A percentile compares a stretch with the other conserved stretches of the same genome.
Conservation (phyloP, 2,888 invertebrate species). For the Drosophila rellima region DNA sequence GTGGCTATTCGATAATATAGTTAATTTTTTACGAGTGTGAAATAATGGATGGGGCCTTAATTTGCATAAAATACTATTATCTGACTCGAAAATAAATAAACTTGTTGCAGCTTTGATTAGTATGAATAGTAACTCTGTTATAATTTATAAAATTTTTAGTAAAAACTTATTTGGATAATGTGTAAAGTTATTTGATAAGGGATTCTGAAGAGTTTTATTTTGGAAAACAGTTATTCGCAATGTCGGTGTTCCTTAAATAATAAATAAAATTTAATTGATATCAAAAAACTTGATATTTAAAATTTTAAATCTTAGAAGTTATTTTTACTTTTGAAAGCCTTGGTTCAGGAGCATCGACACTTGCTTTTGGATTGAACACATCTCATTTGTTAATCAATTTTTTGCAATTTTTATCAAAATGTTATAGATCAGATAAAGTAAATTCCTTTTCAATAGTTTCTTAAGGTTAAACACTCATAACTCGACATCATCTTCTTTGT, state of each 20-base stretch:
- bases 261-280: too few species aligned
- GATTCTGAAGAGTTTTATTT: too few species aligned
- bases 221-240: too few species aligned
- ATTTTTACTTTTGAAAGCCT: too few species aligned
- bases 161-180: neutral
- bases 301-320: too few species aligned
- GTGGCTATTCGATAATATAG: conserved; percentile 67
- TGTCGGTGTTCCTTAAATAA: too few species aligned
- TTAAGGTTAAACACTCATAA: neutral
- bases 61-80: conserved; percentile 1
- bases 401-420: neutral
- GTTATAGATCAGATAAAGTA: neutral
- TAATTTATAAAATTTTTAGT: neutral
- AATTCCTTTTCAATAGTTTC: neutral
- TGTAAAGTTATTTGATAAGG: too few species aligned
- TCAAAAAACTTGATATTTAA: too few species aligned
- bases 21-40: conserved; percentile 55
- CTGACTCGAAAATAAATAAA: neutral
- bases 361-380: too few species aligned
- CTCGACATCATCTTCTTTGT: neutral
- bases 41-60: neutral
- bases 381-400: neutral
- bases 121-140: neutral
- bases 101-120: conserved; percentile 3
- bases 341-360: too few species aligned